Conservation (phyloP, 2,113 vertebrate species). For the Chlamydotis undulata region DNA sequence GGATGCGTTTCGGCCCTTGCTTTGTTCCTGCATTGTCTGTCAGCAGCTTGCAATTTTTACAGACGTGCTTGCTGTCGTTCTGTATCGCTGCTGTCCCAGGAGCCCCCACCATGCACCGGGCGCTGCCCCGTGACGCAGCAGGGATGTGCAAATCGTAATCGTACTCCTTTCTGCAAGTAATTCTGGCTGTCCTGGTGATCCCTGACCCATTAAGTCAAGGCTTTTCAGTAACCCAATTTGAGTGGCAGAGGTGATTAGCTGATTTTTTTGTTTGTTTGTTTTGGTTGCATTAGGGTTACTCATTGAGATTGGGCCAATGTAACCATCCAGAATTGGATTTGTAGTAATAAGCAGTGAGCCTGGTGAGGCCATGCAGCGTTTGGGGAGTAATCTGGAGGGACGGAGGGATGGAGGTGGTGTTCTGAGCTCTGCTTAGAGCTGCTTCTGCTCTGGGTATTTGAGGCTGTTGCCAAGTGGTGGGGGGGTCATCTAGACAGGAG, state of each 20-base stretch:
- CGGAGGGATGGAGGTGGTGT: background rate
- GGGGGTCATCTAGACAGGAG: background rate
- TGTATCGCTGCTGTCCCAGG: accelerated
- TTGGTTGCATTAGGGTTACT: background rate
- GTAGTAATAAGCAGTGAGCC: background rate
- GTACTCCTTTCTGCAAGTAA: background rate
- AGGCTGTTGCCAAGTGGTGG: background rate
- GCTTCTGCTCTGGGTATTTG: background rate
- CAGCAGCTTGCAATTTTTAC: background rate
- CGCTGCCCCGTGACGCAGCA: background rate
- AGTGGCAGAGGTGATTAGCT: background rate
- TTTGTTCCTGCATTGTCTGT: background rate
- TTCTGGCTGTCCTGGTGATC: background rate
- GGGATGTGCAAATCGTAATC: accelerated
- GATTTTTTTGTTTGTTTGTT: background rate
- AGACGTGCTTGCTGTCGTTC: accelerated
- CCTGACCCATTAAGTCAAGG: background rate
- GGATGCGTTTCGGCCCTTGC: background rate
- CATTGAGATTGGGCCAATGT: background rate
- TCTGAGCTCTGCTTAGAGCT: background rate
- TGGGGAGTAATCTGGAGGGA: background rate
- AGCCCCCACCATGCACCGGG: background rate
- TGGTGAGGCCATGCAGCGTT: accelerated
- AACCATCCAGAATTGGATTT: background rate
- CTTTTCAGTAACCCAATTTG: background rate